Percentiles rank a stretch among this genome's conserved stretches.
These are phyloP conservation scores for Tautogolabrus adspersus DNA, from an alignment of 2,113 vertebrate genomes.

Conservation along the genomic window DNA sequence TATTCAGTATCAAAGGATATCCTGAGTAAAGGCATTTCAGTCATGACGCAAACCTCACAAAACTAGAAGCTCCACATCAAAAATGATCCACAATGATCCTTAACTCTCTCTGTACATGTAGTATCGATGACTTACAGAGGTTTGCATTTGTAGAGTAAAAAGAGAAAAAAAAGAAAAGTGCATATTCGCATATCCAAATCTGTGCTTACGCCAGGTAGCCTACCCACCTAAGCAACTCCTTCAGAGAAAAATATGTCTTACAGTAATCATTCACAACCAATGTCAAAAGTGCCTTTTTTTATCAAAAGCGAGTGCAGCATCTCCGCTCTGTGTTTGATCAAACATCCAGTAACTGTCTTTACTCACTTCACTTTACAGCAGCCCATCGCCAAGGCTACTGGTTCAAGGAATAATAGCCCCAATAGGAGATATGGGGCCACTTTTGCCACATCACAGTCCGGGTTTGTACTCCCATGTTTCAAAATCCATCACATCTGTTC, in stretches of 20 bases:
- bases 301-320: conserved; percentile 31
- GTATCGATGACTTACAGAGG: conserved; percentile 66
- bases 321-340: conserved; percentile 43
- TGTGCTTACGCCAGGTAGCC: conserved; percentile 62
- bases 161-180: conserved; percentile 69
- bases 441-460: conserved; percentile 4
- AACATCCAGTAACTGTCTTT: conserved; percentile 43
- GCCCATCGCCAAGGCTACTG: background rate
- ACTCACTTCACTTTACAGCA: conserved; percentile 33
- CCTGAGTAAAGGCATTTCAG: conserved; percentile 79
- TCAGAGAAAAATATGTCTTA: conserved; percentile 60
- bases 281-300: conserved; percentile 76
- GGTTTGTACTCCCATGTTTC: conserved; percentile 26
- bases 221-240: conserved; percentile 54
- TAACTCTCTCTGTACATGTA: conserved; percentile 64
- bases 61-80: conserved; percentile 67
- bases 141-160: conserved; percentile 59
- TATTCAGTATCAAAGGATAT: conserved; percentile 75
- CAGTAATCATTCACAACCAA: conserved; percentile 59
- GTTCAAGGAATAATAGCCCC: conserved; percentile 20
- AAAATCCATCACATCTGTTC: conserved; percentile 16
- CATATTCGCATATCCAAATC: conserved; percentile 71
- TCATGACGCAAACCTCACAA: conserved; percentile 69
- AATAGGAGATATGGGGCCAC: background rate
- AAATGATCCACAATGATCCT: conserved; percentile 66